Evolutionary conservation across 1,140 invertebrate species (phyloP), one percentile per base, ranked within the genome.

Genomic region (Trichomalopsis sarcophagae): DNA sequence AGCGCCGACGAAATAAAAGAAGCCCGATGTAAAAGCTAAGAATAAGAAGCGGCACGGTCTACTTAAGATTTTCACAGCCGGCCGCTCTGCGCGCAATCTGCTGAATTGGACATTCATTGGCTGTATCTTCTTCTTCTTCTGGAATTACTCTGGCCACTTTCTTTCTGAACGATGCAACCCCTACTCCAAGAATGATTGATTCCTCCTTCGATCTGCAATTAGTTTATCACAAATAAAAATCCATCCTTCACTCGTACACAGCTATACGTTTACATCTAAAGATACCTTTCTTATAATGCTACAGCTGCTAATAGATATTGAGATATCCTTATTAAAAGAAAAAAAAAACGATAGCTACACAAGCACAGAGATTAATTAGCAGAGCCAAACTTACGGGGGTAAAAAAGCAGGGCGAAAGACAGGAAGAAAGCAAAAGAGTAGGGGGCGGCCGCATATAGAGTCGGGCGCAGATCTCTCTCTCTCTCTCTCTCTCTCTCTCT

Each of bases 21-120:
- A 69, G 7, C n/a, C 10, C 7, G n/a, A 71, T 71, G 6, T 23
- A 33, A 33, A n/a, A 73, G 5, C 23, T 73, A n/a, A 77, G 14
- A 77, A 77, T 78, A 84, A 50, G 44, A 78, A 78, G 21, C 74
- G 14, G 47, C 1, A 33, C 71, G 14, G 21, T 62, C 44, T 78
- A 78, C 69, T 44, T n/a, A 50, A 36, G 36, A 69, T 84, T 80
- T 84, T 84, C 50, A 84, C 71, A 77, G 78, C 9, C 21, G 68
- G 4, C 13, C 50, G 68, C 77, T 30, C 84, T 69, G 21, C 3
- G 9, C 55, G 69, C 78, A 84, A 84, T 84, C 78, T 44, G 21
- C 27, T 66, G 55, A 76, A 69, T 69, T 47, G 23, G 62, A 6
- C 55, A 69, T 78, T 81, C 71, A 76, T 62, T 76, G 68, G 68